Evolutionary conservation across 2,113 vertebrate species (phyloP), one percentile per base, ranked within the genome.

Genomic region (Diadophis punctatus): DNA sequence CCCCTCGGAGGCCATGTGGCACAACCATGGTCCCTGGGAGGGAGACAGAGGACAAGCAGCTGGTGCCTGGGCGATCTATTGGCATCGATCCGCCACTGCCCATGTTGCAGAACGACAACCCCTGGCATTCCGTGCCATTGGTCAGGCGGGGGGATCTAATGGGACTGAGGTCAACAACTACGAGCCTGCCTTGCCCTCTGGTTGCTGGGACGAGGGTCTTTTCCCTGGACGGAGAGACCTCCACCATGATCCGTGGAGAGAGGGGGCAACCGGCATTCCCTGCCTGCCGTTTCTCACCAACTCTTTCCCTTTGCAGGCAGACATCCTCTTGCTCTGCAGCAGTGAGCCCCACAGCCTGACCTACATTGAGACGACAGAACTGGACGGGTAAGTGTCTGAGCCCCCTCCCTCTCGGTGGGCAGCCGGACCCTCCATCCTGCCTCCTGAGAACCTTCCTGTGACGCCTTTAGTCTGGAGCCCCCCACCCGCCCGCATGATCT

Each of bases 311-410:
- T 48, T 91, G 12, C 93, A 99, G 99, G 99, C 99, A 0, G 99
- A 99, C 93, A 92, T 99, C 1, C 97, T 99, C 74, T 92, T 99
- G 94, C 97, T 99, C 88, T 99, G 98, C 0, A 99, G 98, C 97
- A 99, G 99, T 3, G 99, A 99, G 94, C 98, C 99, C 0, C 98
- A 98, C 58, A 98, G 99, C 87, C 97, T 99, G 96, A 95, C 98
- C 0, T 99, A 99, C 68, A 97, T 99, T 0, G 99, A 99, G 97
- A 99, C 99, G 0, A 98, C 98, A 18, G 99, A 99, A 85, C 95
- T 99, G 92, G 99, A 99, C 0, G 99, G 99, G 99, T 99, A 34
- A 97, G 98, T 97, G 85, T 25, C 52, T 27, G 23, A 49, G 34
- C 34, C 18, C 34, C 34, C 68, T 39, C 34, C 68, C n/a, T 8